Base-by-base conservation (phyloP, 2,888 invertebrate genomes). In the Metopia argyrocephala region DNA sequence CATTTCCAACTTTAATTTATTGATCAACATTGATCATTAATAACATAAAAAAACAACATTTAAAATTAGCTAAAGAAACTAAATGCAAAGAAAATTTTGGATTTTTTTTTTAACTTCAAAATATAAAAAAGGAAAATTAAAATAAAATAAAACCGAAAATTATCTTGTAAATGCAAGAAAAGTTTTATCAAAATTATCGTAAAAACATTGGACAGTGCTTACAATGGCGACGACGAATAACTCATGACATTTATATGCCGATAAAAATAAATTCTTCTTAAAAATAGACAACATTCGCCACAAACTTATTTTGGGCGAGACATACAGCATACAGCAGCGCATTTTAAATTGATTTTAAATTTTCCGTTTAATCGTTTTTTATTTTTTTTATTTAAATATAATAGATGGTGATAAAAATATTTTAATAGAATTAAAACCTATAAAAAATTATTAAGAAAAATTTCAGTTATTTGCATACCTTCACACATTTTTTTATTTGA, bases 201-300 rank as follows among this genome's bases (percentile, higher is more conserved):
- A n/a, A 48, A 9, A 9, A 38, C 38, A 48, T 15, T 50, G 54
- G 23, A 31, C 66, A 52, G 21, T 28, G 62, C 59, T 3, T 50
- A 66, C 38, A 38, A 4, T 15, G 38, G 38, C 38, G 21, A 61
- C 27, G 59, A 52, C 59, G 52, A 62, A 62, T 62, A 50, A 69
- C 15, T 65, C 65, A 25, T 81, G 81, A 78, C 81, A 81, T 81
- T 81, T 81, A 75, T 61, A 66, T 7, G 38, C 27, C 2, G 61
- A 61, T 73, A 74, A 61, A 61, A 69, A 70, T 27, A 74, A 66
- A n/a, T 45, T n/a, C n/a, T 81, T 78, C 15, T 15, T 81, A 81
- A 78, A 78, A 78, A 78, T 78, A 81, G 56, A 25, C 7, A n/a
- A 28, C n/a, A 52, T 66, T 50, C 27, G 52, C 38, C 25, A 70